phyloP scores from a whole-genome alignment of 2,113 vertebrate genomes.

The Scalopus aquaticus region DNA sequence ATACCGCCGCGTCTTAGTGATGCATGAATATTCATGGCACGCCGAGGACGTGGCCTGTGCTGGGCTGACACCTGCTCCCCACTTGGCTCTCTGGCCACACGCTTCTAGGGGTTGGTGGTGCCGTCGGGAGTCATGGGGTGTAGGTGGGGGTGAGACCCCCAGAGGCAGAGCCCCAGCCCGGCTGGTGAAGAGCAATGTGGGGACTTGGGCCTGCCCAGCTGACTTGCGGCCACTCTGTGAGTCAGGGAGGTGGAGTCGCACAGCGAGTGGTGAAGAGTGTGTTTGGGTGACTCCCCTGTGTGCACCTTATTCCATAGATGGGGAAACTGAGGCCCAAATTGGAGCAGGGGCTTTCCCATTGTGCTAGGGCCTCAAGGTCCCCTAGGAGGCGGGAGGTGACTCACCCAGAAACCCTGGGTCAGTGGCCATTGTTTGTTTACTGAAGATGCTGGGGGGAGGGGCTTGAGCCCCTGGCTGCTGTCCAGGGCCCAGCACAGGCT shows the following conservation, averaged over 20 bases:
- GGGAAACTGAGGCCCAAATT: neutral
- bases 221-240: accelerated
- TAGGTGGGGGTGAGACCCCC: neutral
- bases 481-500: neutral
- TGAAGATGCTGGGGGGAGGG: too few relatives aligned
- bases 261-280: neutral
- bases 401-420: too few relatives aligned
- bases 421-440: accelerated
- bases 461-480: neutral
- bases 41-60: neutral
- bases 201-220: too few relatives aligned
- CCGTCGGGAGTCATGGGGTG: neutral
- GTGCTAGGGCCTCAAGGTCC: neutral
- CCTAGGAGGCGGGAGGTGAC: neutral
- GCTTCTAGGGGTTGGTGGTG: neutral
- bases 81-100: neutral
- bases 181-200: too few relatives aligned
- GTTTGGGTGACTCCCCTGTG: too few relatives aligned
- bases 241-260: neutral
- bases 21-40: neutral
- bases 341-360: neutral
- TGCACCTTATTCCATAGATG: neutral
- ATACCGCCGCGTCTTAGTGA: neutral
- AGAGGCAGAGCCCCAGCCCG: neutral
- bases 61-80: neutral